Evolutionary conservation across 1,140 invertebrate genomes (phyloP).

Genomic region (Camponotus vicinus): DNA sequence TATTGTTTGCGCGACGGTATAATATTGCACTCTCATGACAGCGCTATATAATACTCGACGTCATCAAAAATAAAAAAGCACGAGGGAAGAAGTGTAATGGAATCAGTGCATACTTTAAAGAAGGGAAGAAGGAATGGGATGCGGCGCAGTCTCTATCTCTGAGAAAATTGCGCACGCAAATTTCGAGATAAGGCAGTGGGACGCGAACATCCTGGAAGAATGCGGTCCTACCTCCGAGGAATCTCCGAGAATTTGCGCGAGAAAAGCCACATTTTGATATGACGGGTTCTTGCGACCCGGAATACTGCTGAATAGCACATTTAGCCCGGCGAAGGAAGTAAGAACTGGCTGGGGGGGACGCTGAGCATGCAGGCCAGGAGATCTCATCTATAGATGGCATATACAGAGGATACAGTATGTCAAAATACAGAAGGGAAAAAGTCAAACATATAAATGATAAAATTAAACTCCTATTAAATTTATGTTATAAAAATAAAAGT

Average conservation of each 20-base stretch:
- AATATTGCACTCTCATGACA: slow-evolving; percentile 24
- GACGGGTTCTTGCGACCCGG: slow-evolving; percentile 30
- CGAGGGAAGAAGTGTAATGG: neutral
- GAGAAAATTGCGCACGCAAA: neutral
- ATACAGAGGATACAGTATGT: neutral
- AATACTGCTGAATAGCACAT: slow-evolving; percentile 52
- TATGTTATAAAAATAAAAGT: neutral
- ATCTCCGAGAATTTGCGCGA: slow-evolving; percentile 42
- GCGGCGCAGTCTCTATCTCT: neutral
- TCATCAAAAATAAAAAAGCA: slow-evolving; percentile 31
- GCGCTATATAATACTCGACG: neutral
- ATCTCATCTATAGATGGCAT: neutral
- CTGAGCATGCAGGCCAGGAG: slow-evolving; percentile 1
- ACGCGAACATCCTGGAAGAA: slow-evolving; percentile 22
- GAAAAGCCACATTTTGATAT: slow-evolving; percentile 60
- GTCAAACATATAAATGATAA: slow-evolving; percentile 20
- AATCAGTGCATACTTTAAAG: slow-evolving; percentile 12
- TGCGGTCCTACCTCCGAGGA: neutral
- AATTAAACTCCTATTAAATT: slow-evolving; percentile 5
- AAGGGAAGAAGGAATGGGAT: neutral
- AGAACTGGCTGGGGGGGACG: slow-evolving; percentile 10
- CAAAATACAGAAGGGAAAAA: neutral
- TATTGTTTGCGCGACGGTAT: slow-evolving; percentile 15
- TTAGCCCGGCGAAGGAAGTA: neutral
- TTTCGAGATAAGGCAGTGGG: slow-evolving; percentile 27